Base-by-base conservation (phyloP, 2,797 vertebrate species). In the Xiphorhynchus erythropygius region DNA sequence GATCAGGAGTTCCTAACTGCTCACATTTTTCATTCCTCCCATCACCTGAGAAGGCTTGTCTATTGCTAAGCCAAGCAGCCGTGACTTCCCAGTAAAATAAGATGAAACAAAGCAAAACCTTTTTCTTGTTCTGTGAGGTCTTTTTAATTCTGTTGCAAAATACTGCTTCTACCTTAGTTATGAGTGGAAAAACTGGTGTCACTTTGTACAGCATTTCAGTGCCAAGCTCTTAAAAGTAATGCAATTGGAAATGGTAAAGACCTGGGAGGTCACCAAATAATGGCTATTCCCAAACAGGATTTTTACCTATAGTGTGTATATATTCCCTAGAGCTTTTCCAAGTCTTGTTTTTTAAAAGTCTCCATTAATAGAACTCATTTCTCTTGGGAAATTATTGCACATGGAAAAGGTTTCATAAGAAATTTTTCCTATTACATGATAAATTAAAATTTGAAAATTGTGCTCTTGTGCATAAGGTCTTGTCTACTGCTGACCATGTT, bases 1-100 rank as follows among this genome's bases (percentile, higher is more conserved):
- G 87, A 97, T 97, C 95, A 86, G 79, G 47, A 70, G 82, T 73
- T 92, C 89, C 94, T 95, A 95, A 96, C 93, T 84, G 91, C 65
- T 95, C 92, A 49, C 90, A 95, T 97, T 96, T 95, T 96, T 96
- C 94, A 96, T 93, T 93, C 57, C 55, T 89, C 69, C 65, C 93
- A 92, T 95, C 93, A 93, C 93, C 75, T 80, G 76, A 87, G 79
- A 93, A 92, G 62, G 59, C 79, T 89, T 63, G 70, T 93, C 95
- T 82, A 21, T 68, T 91, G 82, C 91, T 92, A 93, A 92, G 69
- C 69, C 69, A 76, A 63, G 75, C 57, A 76, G 32, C 24, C 77
- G 37, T 10, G 57, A 57, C 85, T 96, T 91, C 44, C 33, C 10
- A 5, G 73, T 73, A 84, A 95, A 95, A 76, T n/a, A 59, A 68